phyloP scores from a whole-genome alignment of 2,797 vertebrate species.

The Chiroxiphia lanceolata region DNA sequence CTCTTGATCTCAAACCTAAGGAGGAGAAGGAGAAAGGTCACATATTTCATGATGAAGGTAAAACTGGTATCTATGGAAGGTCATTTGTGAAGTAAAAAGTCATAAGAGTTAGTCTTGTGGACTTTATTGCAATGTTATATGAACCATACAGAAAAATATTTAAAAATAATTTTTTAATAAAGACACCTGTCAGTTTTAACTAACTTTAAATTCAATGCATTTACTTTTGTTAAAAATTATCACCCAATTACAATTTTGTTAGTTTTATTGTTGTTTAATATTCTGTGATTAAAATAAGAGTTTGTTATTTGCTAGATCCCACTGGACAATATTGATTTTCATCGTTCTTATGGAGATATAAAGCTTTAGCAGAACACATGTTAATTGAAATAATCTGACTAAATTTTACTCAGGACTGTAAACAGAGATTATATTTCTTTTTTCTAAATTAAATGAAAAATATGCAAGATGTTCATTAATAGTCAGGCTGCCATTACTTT shows the following conservation, averaged over 20 bases:
- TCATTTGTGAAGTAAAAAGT: background rate
- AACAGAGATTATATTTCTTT: background rate
- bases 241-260: background rate
- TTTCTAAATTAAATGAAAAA: background rate
- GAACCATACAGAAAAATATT: background rate
- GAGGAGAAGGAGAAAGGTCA: background rate
- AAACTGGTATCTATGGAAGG: fast-evolving
- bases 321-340: background rate
- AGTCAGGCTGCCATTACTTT: background rate
- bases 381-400: background rate
- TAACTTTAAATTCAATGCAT: background rate
- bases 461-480: background rate
- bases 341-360: background rate
- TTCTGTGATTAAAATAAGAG: background rate
- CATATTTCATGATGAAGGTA: background rate
- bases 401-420: background rate
- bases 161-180: background rate
- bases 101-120: background rate
- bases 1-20: background rate
- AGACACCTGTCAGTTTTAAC: background rate
- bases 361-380: background rate
- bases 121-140: background rate
- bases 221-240: background rate
- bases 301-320: background rate
- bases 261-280: background rate